phyloP scores from a whole-genome alignment of 2,797 vertebrate genomes.

The Onychomys torridus region DNA sequence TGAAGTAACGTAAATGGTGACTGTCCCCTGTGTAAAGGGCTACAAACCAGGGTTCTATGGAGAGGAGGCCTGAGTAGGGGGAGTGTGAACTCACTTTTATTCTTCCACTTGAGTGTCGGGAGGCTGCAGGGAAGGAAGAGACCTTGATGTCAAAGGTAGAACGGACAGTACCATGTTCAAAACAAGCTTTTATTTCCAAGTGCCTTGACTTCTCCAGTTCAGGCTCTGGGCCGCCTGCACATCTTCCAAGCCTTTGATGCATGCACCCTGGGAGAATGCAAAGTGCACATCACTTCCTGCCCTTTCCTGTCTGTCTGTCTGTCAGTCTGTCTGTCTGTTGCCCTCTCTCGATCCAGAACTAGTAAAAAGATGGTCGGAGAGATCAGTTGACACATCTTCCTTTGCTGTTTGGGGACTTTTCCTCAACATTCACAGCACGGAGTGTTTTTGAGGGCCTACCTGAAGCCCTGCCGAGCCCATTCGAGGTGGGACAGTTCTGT shows the following conservation, averaged over 20 bases:
- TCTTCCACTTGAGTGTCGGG: not conserved
- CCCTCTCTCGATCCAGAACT: slow-evolving; percentile 56
- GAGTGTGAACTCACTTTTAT: not conserved
- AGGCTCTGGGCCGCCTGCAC: slow-evolving; percentile 69
- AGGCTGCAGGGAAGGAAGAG: not conserved
- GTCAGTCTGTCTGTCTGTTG: too few relatives aligned
- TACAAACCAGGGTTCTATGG: not conserved
- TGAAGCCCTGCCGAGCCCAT: not conserved
- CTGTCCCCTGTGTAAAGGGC: not conserved
- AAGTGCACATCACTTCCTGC: slow-evolving; percentile 26
- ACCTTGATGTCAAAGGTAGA: not conserved
- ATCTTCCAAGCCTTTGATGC: slow-evolving; percentile 72
- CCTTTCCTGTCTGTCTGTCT: not conserved
- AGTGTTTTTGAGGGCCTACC: not conserved
- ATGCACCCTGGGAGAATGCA: slow-evolving; percentile 61
- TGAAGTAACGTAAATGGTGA: not conserved
- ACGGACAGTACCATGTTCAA: not conserved
- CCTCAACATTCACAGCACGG: not conserved
- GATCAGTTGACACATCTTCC: not conserved
- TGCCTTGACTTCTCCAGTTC: slow-evolving; percentile 74
- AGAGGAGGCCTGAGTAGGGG: not conserved
- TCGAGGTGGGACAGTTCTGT: not conserved
- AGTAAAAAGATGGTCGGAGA: slow-evolving; percentile 46
- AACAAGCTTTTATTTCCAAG: slow-evolving; percentile 43
- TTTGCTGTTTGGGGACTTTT: slow-evolving; percentile 70